Percentiles rank a stretch among this genome's conserved stretches.
These are phyloP conservation scores for Proteles cristata DNA, from an alignment of 2,113 vertebrate genomes.

Conservation along the genomic window DNA sequence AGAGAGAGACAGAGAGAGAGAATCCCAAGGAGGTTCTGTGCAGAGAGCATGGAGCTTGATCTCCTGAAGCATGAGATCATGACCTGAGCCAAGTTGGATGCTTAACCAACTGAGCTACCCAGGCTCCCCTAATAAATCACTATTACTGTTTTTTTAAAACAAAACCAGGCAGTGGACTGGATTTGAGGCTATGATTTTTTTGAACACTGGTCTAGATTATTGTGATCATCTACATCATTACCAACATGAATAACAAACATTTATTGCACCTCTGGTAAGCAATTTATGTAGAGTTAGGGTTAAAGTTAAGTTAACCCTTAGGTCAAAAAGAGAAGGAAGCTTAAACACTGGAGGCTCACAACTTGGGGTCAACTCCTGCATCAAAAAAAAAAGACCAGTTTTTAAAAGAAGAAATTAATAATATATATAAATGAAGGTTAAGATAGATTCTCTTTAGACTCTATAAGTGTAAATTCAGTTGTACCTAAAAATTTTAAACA, in stretches of 20 bases:
- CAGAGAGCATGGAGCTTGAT: too few relatives aligned
- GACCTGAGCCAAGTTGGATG: too few relatives aligned
- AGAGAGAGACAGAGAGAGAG: too few relatives aligned
- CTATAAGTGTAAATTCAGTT: neutral
- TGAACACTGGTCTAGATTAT: neutral
- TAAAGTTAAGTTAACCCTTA: neutral
- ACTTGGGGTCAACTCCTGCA: neutral
- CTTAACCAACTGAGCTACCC: too few relatives aligned
- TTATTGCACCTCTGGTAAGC: neutral
- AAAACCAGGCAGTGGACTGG: neutral
- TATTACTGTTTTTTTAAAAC: neutral
- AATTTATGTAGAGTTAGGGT: neutral
- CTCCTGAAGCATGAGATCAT: too few relatives aligned
- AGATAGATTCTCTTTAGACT: neutral
- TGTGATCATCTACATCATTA: neutral
- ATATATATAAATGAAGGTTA: neutral
- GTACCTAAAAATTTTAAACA: neutral
- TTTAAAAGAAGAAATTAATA: conserved; percentile 2
- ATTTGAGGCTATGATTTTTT: neutral
- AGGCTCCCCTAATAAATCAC: too few relatives aligned
- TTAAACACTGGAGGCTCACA: neutral
- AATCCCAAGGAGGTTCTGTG: too few relatives aligned
- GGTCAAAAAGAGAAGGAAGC: neutral
- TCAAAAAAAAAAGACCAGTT: neutral
- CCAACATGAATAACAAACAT: neutral